phyloP scores from a whole-genome alignment of 1,140 invertebrate species.

The Megalopta genalis region DNA sequence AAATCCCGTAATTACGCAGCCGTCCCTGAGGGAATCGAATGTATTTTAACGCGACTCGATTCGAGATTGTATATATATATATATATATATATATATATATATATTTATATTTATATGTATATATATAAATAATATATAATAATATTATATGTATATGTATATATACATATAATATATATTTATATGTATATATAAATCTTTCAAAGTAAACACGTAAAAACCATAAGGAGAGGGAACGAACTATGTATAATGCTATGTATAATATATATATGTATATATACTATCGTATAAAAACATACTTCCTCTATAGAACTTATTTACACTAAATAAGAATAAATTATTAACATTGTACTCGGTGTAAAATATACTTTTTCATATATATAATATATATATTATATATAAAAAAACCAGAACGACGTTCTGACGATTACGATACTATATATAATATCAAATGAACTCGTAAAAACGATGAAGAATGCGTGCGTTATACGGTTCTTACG shows the following conservation, averaged over 20 bases:
- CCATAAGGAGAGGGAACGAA: conserved; percentile 3
- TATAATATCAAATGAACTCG: conserved; percentile 30
- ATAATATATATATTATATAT: conserved; percentile 20
- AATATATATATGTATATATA: conserved; percentile 1
- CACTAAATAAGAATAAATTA: conserved; percentile 45
- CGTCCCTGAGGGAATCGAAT: background rate
- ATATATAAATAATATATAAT: too few species aligned
- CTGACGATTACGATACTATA: conserved; percentile 15
- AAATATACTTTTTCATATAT: conserved; percentile 33
- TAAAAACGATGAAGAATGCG: conserved; percentile 38
- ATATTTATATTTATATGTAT: too few species aligned
- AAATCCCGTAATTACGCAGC: conserved; percentile 16
- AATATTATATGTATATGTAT: too few species aligned
- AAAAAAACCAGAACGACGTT: background rate
- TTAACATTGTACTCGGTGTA: conserved; percentile 42
- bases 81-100: too few species aligned
- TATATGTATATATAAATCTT: too few species aligned
- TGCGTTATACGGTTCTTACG: conserved; percentile 27
- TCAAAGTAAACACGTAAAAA: conserved; percentile 43
- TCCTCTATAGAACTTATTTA: conserved; percentile 41
- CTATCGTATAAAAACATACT: conserved; percentile 34
- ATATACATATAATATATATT: background rate
- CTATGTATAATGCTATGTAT: conserved; percentile 17
- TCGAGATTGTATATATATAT: too few species aligned
- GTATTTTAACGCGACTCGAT: background rate